Conservation (phyloP, 2,888 invertebrate species). For the Rotaria magnacalcarata region DNA sequence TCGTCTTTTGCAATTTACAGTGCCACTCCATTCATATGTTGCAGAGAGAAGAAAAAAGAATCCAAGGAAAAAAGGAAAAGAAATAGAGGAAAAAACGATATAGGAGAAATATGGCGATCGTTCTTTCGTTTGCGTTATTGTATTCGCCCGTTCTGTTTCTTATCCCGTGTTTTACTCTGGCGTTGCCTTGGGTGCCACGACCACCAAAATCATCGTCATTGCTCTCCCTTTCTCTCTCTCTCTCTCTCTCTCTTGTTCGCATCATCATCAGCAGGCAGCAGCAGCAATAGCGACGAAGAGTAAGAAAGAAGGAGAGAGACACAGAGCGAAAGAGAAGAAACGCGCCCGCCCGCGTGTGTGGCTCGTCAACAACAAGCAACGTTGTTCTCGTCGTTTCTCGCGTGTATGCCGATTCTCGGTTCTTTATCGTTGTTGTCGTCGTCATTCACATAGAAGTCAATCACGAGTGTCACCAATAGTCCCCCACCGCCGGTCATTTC, state of each 20-base stretch:
- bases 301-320: not conserved
- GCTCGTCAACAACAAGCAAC: conserved; percentile 26
- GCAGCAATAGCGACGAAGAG: conserved; percentile 1
- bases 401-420: conserved; percentile 29
- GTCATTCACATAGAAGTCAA: conserved; percentile 23
- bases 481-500: conserved; percentile 17
- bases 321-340: not conserved
- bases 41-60: not conserved
- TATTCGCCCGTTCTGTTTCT: conserved; percentile 13
- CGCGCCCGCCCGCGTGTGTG: not conserved
- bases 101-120: not conserved
- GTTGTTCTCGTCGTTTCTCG: not conserved
- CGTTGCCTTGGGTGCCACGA: not conserved
- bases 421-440: conserved; percentile 26
- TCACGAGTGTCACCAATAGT: conserved; percentile 25
- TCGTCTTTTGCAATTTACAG: not conserved
- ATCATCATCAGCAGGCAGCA: not conserved
- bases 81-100: not conserved
- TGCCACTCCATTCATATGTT: not conserved
- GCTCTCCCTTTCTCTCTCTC: not conserved
- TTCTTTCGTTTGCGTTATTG: not conserved
- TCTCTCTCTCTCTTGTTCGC: not conserved
- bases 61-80: not conserved
- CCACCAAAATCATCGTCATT: not conserved
- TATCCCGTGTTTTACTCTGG: not conserved